phyloP scores from a whole-genome alignment of 2,888 invertebrate genomes.

The Myopa tessellatipennis region DNA sequence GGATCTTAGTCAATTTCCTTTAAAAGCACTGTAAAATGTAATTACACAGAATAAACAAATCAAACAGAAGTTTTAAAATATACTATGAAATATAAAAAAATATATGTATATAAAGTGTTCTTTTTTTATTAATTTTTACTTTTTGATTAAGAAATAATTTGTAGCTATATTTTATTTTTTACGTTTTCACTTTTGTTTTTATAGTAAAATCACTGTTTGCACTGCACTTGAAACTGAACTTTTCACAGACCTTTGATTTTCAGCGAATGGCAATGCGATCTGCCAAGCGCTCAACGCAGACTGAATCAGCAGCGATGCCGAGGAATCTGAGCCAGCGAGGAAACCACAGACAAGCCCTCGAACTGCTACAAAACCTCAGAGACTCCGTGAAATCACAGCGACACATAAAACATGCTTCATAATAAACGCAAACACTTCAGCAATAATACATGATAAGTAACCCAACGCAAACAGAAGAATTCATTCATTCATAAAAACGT shows the following conservation, averaged over 20 bases:
- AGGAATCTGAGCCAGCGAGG: conserved; percentile 48
- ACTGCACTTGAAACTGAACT: neutral
- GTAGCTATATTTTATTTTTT: neutral
- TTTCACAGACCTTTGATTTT: conserved; percentile 1
- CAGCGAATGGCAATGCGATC: conserved; percentile 54
- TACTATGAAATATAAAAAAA: no score
- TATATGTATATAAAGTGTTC: neutral
- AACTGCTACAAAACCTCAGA: neutral
- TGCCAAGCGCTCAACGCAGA: conserved; percentile 65
- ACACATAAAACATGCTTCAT: neutral
- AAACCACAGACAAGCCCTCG: neutral
- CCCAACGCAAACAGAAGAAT: no score
- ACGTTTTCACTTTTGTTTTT: no score
- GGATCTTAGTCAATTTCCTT: no score
- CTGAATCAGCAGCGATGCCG: conserved; percentile 55
- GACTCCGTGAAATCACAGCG: conserved; percentile 26
- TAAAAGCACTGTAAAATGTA: no score
- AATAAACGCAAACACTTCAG: no score
- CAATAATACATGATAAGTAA: no score
- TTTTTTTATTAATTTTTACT: neutral
- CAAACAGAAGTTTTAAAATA: no score
- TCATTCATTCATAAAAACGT: no score
- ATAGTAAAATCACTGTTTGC: no score
- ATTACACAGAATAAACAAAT: no score
- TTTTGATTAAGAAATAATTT: neutral